phyloP scores from a whole-genome alignment of 2,113 vertebrate genomes.

The Gavialis gangeticus region DNA sequence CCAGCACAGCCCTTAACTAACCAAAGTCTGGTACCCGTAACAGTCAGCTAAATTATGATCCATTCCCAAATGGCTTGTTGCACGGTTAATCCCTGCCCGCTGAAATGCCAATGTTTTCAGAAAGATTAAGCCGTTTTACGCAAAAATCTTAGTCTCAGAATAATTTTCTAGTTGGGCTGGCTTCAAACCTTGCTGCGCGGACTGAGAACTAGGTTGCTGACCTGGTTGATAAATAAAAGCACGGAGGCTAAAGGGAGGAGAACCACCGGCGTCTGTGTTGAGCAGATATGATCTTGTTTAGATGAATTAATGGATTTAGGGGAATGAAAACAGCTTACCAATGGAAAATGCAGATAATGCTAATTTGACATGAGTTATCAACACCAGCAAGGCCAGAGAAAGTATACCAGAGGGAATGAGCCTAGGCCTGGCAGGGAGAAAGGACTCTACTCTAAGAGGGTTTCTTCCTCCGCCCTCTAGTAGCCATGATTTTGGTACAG shows the following conservation, averaged over 20 bases:
- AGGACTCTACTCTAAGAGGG: neutral
- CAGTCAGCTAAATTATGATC: rapidly evolving
- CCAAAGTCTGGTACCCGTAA: neutral
- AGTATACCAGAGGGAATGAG: no score
- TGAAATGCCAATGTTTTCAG: rapidly evolving
- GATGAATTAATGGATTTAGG: neutral
- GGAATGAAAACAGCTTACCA: neutral
- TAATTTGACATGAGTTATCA: rapidly evolving
- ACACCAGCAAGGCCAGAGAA: neutral
- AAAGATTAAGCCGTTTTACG: neutral
- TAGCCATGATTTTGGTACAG: rapidly evolving
- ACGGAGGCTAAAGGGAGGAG: rapidly evolving
- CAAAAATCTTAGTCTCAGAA: neutral
- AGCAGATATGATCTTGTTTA: rapidly evolving
- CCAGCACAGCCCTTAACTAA: neutral
- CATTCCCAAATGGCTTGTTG: rapidly evolving
- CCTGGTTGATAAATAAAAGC: rapidly evolving
- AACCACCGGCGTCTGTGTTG: rapidly evolving
- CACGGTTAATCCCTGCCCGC: neutral
- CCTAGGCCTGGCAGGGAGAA: neutral
- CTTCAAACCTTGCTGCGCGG: rapidly evolving
- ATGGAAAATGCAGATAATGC: rapidly evolving
- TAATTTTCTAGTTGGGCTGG: rapidly evolving
- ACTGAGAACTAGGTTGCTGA: rapidly evolving
- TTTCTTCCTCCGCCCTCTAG: rapidly evolving